phyloP scores from a whole-genome alignment of 2,888 invertebrate genomes.

The Nemotelus nigrinus region DNA sequence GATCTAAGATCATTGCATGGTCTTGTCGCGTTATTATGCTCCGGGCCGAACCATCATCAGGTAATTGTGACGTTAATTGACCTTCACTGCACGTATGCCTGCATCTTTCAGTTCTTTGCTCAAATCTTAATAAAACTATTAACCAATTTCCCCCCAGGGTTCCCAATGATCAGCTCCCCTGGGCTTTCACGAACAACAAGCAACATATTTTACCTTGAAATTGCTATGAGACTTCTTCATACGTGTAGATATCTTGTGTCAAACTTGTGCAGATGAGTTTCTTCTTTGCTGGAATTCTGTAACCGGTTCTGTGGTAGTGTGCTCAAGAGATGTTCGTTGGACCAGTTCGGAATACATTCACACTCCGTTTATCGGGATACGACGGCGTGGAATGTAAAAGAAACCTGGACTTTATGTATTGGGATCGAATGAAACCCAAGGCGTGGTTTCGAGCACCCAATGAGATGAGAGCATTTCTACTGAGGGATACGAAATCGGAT shows the following conservation, averaged over 20 bases:
- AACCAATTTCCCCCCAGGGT: conserved; percentile 41
- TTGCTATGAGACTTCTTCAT: too few species aligned
- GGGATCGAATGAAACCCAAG: neutral
- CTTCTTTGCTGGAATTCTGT: neutral
- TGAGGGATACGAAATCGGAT: neutral
- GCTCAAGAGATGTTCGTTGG: conserved; percentile 10
- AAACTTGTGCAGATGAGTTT: neutral
- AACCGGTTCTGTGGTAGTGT: conserved; percentile 1
- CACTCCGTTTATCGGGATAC: neutral
- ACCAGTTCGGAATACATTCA: conserved; percentile 17
- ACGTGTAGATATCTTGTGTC: too few species aligned
- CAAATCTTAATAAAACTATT: conserved; percentile 47
- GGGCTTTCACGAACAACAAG: too few species aligned
- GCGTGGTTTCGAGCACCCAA: conserved; percentile 27
- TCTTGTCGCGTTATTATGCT: neutral
- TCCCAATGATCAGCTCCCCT: conserved; percentile 11
- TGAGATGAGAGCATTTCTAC: neutral
- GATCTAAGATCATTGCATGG: too few species aligned
- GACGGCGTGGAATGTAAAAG: neutral
- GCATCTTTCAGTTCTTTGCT: neutral
- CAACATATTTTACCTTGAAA: too few species aligned
- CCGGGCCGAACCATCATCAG: conserved; percentile 3
- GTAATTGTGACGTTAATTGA: conserved; percentile 28
- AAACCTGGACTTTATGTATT: conserved; percentile 3
- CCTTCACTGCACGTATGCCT: conserved; percentile 1